A percentile compares a stretch with the other conserved stretches of the same genome.
Evolutionary conservation across 2,113 vertebrate species (phyloP).

Genomic region (Bubo scandiacus): DNA sequence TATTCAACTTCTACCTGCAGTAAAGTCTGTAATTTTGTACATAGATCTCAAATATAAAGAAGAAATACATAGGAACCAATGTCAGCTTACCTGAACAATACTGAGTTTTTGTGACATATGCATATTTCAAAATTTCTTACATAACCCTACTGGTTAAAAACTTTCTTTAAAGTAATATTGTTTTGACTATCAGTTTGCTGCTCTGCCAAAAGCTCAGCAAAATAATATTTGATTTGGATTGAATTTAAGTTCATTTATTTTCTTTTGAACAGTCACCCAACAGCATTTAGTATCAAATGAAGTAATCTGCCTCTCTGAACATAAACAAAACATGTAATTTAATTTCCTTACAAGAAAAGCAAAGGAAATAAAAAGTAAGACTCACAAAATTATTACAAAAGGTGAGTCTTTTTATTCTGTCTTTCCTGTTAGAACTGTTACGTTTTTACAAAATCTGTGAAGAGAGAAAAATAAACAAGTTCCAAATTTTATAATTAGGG

Average conservation of each 20-base stretch:
- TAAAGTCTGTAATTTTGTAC: background rate
- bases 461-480: background rate
- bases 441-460: background rate
- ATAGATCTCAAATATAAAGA: background rate
- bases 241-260: background rate
- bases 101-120: background rate
- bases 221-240: background rate
- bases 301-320: background rate
- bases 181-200: background rate
- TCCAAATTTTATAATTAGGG: background rate
- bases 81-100: background rate
- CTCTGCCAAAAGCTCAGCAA: background rate
- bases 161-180: background rate
- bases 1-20: background rate
- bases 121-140: background rate
- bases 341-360: background rate
- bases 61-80: background rate
- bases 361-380: background rate
- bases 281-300: background rate
- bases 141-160: background rate
- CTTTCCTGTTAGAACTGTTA: background rate
- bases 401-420: background rate
- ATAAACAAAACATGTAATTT: background rate
- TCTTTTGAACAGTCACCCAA: background rate
- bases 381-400: background rate